phyloP scores from a whole-genome alignment of 37 sponge, comb jelly and placozoan genomes.

The Oopsacas minuta region DNA sequence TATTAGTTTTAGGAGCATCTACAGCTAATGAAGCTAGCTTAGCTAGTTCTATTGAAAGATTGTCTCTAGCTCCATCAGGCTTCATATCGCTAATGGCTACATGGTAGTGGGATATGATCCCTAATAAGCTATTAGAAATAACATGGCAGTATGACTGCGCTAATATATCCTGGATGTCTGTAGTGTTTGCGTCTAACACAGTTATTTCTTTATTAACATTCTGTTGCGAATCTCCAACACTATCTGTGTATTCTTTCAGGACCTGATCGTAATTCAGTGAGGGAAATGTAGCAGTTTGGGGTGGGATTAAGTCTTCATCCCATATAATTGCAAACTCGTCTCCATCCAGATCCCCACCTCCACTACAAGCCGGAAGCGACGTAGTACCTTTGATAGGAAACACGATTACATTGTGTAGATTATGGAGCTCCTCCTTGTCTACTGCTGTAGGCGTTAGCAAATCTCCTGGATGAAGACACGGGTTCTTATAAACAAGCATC shows the following conservation, averaged over 20 bases:
- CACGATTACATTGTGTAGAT: background rate
- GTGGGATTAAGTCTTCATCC: background rate
- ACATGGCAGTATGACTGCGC: background rate
- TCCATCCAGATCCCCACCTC: background rate
- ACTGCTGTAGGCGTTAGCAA: background rate
- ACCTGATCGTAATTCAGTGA: background rate
- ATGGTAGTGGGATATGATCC: background rate
- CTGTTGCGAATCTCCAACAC: background rate
- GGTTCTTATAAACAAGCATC: background rate
- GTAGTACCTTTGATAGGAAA: background rate
- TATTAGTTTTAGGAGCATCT: background rate
- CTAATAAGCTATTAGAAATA: background rate
- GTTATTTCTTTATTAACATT: background rate
- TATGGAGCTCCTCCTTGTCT: background rate
- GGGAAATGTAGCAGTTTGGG: background rate
- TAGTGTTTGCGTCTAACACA: background rate
- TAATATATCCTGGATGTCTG: background rate
- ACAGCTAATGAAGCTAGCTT: background rate
- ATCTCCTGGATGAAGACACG: slow-evolving; percentile 9
- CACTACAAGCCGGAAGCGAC: background rate
- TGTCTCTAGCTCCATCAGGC: background rate
- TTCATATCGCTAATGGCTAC: background rate
- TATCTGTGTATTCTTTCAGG: background rate
- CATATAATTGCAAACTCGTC: slow-evolving; percentile 4
- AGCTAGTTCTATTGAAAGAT: background rate